phyloP scores from a whole-genome alignment of 2,888 invertebrate genomes.

The Eupithecia dodoneata region DNA sequence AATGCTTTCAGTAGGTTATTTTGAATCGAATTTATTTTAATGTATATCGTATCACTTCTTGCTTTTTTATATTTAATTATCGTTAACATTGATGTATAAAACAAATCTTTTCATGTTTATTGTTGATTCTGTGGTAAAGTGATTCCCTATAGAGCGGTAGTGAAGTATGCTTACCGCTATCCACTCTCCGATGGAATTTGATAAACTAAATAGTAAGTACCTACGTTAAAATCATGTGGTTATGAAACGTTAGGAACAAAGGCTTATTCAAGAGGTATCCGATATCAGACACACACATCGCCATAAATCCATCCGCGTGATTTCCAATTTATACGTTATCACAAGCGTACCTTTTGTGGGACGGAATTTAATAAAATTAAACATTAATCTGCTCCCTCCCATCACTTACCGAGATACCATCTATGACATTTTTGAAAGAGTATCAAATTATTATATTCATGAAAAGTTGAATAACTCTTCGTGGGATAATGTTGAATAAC shows the following conservation, averaged over 20 bases:
- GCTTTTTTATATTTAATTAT: too few relatives aligned
- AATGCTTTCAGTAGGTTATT: not conserved
- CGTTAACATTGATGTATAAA: too few relatives aligned
- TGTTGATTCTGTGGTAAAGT: not conserved
- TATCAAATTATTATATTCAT: conserved; percentile 36
- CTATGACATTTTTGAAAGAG: conserved; percentile 29
- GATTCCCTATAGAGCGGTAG: not conserved
- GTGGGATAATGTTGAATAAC: conserved; percentile 8
- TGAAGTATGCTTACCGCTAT: not conserved
- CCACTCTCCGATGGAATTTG: not conserved
- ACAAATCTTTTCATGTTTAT: not conserved
- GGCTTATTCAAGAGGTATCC: conserved; percentile 8
- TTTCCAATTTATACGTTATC: conserved; percentile 41
- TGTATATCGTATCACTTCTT: too few relatives aligned
- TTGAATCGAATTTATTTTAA: too few relatives aligned
- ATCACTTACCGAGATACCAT: conserved; percentile 31
- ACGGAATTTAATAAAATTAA: conserved; percentile 44
- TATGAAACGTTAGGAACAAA: not conserved
- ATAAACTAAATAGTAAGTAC: not conserved
- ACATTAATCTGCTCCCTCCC: conserved; percentile 39
- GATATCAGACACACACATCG: conserved; percentile 17
- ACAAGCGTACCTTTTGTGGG: conserved; percentile 34
- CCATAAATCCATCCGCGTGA: conserved; percentile 26
- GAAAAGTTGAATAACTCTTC: conserved; percentile 16
- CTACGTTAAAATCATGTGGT: not conserved